A percentile compares a stretch with the other conserved stretches of the same genome.
phyloP scores from a whole-genome alignment of 2,797 vertebrate species.

The Balearica regulorum region DNA sequence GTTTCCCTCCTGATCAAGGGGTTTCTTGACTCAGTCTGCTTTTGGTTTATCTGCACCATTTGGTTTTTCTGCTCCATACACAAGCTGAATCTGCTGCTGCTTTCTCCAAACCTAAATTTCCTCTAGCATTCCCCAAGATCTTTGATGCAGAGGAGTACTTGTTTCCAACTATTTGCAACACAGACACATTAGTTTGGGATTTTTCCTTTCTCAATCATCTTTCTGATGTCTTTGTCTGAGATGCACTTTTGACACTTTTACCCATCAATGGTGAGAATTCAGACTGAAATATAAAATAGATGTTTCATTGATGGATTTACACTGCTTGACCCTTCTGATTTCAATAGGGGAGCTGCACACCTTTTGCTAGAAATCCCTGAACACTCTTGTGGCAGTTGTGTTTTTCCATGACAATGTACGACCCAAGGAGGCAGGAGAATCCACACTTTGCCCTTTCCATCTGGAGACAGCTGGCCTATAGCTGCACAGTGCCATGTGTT shows the following conservation, averaged over 20 bases:
- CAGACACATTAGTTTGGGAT: rapidly evolving
- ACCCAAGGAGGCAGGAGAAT: not conserved
- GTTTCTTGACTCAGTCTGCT: not conserved
- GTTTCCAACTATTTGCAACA: not conserved
- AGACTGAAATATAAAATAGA: not conserved
- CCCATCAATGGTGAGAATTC: not conserved
- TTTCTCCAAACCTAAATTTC: not conserved
- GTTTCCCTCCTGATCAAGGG: not conserved
- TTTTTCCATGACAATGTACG: not conserved
- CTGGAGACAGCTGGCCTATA: not conserved
- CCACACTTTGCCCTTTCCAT: not conserved
- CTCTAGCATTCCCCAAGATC: not conserved
- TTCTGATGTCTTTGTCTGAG: not conserved
- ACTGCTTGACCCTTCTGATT: not conserved
- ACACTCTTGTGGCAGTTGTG: not conserved
- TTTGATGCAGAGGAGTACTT: not conserved
- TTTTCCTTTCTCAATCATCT: not conserved
- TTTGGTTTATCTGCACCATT: not conserved
- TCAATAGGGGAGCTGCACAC: not conserved
- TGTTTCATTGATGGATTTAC: not conserved
- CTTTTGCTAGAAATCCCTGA: not conserved
- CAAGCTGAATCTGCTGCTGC: not conserved
- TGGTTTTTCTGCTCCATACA: not conserved
- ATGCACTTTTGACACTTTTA: not conserved
- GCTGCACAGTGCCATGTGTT: not conserved